phyloP scores from a whole-genome alignment of 2,888 invertebrate species.

The Caenorhabditis sp. region DNA sequence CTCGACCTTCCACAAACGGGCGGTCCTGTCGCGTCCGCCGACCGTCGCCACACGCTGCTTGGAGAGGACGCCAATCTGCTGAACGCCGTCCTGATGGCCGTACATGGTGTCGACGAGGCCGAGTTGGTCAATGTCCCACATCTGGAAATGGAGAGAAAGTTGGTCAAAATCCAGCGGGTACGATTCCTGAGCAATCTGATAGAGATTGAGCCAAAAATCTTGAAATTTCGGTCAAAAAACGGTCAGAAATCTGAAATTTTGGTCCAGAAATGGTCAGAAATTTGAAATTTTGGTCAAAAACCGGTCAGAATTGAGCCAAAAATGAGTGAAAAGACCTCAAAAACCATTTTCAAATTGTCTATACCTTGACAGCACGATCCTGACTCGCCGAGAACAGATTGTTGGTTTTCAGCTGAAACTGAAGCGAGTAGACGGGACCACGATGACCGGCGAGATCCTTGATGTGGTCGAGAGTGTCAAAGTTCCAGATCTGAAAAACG shows the following conservation, averaged over 20 bases:
- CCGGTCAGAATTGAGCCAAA: too few species aligned
- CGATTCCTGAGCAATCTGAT: too few species aligned
- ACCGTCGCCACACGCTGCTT: slow-evolving; percentile 91
- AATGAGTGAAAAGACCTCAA: too few species aligned
- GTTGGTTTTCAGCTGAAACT: slow-evolving; percentile 74
- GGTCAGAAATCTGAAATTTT: too few species aligned
- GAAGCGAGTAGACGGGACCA: slow-evolving; percentile 76
- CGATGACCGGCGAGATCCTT: slow-evolving; percentile 78
- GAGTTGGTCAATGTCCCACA: slow-evolving; percentile 97
- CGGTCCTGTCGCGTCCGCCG: slow-evolving; percentile 90
- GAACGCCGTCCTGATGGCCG: slow-evolving; percentile 93
- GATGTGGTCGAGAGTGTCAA: slow-evolving; percentile 74
- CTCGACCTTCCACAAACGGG: slow-evolving; percentile 96
- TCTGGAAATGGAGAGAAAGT: slow-evolving; percentile 85
- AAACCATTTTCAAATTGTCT: background rate
- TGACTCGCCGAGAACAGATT: slow-evolving; percentile 80
- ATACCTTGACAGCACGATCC: slow-evolving; percentile 78
- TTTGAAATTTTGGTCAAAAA: too few species aligned
- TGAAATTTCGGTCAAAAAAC: too few species aligned
- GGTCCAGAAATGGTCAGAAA: background rate
- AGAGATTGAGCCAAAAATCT: too few species aligned
- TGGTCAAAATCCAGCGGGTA: too few species aligned
- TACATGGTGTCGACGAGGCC: slow-evolving; percentile 86
- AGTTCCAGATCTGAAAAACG: slow-evolving; percentile 75
- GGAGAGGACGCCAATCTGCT: slow-evolving; percentile 91